Conservation (phyloP, 2,113 vertebrate genomes). For the Oryzias curvinotus region DNA sequence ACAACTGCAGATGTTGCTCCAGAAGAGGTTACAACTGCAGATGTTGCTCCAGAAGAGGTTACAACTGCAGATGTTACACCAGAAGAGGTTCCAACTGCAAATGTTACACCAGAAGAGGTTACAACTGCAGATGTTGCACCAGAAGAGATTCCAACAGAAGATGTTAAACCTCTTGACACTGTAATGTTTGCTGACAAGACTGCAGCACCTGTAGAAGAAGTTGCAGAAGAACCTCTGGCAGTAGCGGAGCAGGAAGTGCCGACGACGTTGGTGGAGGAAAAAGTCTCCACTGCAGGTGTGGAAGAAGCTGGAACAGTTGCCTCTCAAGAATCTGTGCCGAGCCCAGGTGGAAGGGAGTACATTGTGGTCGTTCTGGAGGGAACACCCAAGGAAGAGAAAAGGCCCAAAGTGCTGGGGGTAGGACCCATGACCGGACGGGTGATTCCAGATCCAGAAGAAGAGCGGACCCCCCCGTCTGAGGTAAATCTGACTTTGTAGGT, state of each 20-base stretch:
- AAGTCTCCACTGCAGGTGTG: constrained; percentile 4
- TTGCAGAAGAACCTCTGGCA: background rate
- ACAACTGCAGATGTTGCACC: background rate
- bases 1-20: background rate
- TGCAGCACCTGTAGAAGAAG: background rate
- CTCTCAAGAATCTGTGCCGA: background rate
- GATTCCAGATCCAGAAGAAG: constrained; percentile 65
- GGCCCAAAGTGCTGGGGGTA: constrained; percentile 68
- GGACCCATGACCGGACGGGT: constrained; percentile 60
- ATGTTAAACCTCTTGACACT: background rate
- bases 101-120: background rate
- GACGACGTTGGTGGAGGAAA: constrained; percentile 4
- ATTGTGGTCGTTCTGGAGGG: constrained; percentile 75
- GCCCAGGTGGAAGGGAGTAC: constrained; percentile 52
- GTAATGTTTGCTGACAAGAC: background rate
- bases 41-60: background rate
- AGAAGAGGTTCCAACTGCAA: background rate
- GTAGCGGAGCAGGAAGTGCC: background rate
- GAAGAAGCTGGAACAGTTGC: constrained; percentile 15
- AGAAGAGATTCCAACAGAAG: background rate
- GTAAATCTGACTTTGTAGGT: constrained; percentile 33
- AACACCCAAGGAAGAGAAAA: constrained; percentile 60
- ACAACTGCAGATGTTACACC: background rate
- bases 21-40: background rate
- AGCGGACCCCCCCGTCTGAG: constrained; percentile 45